Conservation (phyloP, 2,797 vertebrate genomes). For the Leptodactylus fallax region DNA sequence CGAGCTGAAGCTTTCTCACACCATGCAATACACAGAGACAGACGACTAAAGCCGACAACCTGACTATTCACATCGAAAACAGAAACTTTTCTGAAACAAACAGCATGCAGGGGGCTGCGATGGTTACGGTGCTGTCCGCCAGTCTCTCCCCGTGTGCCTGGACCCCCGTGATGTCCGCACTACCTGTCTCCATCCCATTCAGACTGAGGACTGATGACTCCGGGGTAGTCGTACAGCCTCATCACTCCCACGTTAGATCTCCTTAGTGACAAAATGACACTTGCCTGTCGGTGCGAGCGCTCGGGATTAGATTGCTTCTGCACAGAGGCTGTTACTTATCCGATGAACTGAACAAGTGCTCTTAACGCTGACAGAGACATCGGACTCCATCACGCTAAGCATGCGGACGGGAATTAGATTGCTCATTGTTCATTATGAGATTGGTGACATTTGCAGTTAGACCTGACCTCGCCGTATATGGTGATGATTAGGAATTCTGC, state of each 20-base stretch:
- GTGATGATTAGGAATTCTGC: background rate
- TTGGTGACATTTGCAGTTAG: slow-evolving; percentile 21
- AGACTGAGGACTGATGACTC: slow-evolving; percentile 42
- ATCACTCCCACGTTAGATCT: slow-evolving; percentile 37
- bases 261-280: slow-evolving; percentile 47
- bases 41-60: background rate
- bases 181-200: slow-evolving; percentile 42
- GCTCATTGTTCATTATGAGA: slow-evolving; percentile 29
- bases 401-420: background rate
- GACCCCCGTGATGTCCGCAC: background rate
- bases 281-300: slow-evolving; percentile 10
- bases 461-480: slow-evolving; percentile 17
- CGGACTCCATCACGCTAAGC: background rate
- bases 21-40: background rate
- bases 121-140: too few species aligned
- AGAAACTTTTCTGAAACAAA: background rate
- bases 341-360: slow-evolving; percentile 7
- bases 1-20: background rate
- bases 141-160: background rate
- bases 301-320: slow-evolving; percentile 3
- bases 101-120: background rate
- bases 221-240: slow-evolving; percentile 28
- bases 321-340: slow-evolving; percentile 22
- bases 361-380: background rate
- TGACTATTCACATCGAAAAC: background rate